These are phyloP conservation scores for Drosophila miranda DNA, from an alignment of 1,140 invertebrate species.

Conservation along the genomic window DNA sequence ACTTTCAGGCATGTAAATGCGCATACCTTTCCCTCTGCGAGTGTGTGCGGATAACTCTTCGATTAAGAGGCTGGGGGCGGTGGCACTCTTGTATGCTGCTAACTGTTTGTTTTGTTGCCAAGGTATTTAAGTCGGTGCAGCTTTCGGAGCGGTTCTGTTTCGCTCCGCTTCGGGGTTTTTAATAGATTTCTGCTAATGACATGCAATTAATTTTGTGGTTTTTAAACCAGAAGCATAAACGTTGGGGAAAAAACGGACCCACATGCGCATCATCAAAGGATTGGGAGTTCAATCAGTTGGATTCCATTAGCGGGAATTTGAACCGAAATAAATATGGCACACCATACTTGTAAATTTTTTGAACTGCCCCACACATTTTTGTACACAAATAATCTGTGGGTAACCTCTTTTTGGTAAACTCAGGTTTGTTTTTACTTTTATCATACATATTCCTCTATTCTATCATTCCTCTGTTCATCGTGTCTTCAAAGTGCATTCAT, in stretches of 20 bases:
- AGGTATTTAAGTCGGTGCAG: conserved; percentile 49
- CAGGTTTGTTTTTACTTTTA: too few species aligned
- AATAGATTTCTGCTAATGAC: conserved; percentile 69
- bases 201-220: conserved; percentile 68
- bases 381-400: too few species aligned
- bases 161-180: conserved; percentile 34
- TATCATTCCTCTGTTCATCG: too few species aligned
- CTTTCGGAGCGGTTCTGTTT: conserved; percentile 5
- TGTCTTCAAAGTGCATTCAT: too few species aligned
- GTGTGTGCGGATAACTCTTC: conserved; percentile 56
- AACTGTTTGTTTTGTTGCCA: conserved; percentile 27
- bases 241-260: background rate
- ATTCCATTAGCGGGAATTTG: conserved; percentile 2
- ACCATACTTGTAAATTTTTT: too few species aligned
- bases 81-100: conserved; percentile 23
- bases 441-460: too few species aligned
- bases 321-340: too few species aligned
- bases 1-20: conserved; percentile 54
- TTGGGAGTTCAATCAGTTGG: background rate
- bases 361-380: too few species aligned
- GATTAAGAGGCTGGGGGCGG: conserved; percentile 34
- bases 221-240: conserved; percentile 41
- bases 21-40: conserved; percentile 7
- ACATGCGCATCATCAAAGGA: too few species aligned
- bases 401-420: too few species aligned